phyloP scores from a whole-genome alignment of 2,113 vertebrate genomes.

The Eupsittula cactorum region DNA sequence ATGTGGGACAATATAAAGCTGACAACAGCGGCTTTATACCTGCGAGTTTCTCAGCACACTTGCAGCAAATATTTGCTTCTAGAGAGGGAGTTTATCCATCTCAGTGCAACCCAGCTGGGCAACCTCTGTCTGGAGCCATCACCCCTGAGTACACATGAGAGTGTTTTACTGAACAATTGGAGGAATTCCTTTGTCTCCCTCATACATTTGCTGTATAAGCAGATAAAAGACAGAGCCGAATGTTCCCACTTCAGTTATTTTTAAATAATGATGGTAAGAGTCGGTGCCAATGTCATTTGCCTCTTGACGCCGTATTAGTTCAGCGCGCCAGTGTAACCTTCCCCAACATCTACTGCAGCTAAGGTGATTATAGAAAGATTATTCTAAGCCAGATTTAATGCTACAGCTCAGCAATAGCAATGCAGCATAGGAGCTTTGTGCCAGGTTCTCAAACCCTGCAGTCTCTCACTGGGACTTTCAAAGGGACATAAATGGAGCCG shows the following conservation, averaged over 20 bases:
- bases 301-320: background rate
- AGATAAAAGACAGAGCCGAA: background rate
- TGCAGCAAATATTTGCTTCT: background rate
- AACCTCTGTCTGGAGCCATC: background rate
- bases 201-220: background rate
- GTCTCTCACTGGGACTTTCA: background rate
- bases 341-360: background rate
- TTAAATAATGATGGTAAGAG: background rate
- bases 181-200: background rate
- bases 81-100: background rate
- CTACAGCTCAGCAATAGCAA: background rate
- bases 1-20: background rate
- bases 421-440: background rate
- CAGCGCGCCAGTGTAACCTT: background rate
- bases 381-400: background rate
- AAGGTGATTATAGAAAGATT: background rate
- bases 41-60: background rate
- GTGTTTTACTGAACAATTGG: accelerated
- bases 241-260: background rate
- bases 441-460: background rate
- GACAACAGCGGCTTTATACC: background rate
- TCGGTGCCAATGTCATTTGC: background rate
- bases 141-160: background rate
- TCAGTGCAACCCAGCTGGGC: background rate
- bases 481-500: background rate